Conservation (phyloP, 2,888 invertebrate genomes). For the Auanema freiburgensis region DNA sequence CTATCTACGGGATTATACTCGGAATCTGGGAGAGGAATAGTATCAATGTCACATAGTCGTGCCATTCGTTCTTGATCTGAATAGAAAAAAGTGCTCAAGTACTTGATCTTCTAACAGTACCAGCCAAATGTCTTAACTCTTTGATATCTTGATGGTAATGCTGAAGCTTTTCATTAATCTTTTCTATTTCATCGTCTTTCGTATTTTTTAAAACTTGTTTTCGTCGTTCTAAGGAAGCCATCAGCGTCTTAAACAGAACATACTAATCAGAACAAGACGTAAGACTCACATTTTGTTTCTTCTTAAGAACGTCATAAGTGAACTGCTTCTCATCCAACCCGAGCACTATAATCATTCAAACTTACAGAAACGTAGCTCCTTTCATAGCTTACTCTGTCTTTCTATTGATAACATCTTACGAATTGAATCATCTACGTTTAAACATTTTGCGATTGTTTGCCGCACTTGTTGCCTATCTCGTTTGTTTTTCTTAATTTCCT, state of each 20-base stretch:
- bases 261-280: not conserved
- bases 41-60: conserved; percentile 29
- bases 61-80: conserved; percentile 41
- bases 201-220: conserved; percentile 27
- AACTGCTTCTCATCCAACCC: conserved; percentile 42
- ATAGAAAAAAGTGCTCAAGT: conserved; percentile 1
- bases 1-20: conserved; percentile 19
- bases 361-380: not conserved
- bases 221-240: conserved; percentile 32
- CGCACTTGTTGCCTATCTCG: conserved; percentile 42
- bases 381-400: conserved; percentile 31
- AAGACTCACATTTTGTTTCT: conserved; percentile 36
- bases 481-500: conserved; percentile 46
- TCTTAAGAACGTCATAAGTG: conserved; percentile 42
- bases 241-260: conserved; percentile 16
- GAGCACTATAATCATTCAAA: conserved; percentile 30
- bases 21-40: conserved; percentile 40
- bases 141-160: conserved; percentile 32
- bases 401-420: conserved; percentile 37
- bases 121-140: conserved; percentile 28
- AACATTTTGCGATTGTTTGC: conserved; percentile 44
- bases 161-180: conserved; percentile 36
- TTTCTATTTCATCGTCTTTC: conserved; percentile 37
- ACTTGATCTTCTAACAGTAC: conserved; percentile 17
- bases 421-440: conserved; percentile 43